Percentiles rank a stretch among this genome's conserved stretches.
Evolutionary conservation across 2,113 vertebrate genomes (phyloP).

Genomic region (Seriola aureovittata): DNA sequence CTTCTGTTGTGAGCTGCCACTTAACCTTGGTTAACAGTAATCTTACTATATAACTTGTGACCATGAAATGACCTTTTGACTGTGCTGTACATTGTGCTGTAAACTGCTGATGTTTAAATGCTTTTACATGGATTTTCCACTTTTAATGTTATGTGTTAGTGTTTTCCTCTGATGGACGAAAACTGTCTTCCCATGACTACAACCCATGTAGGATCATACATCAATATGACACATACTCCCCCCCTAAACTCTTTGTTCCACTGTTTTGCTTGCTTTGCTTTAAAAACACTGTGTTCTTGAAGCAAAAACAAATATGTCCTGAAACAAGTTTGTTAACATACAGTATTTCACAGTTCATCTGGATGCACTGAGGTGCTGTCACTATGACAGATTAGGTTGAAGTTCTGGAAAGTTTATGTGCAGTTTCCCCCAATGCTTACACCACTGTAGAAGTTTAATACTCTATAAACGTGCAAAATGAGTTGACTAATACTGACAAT

Average conservation of each 20-base stretch:
- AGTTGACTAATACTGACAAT: background rate
- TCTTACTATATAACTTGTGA: background rate
- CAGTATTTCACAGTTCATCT: slow-evolving; percentile 16
- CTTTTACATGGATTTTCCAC: background rate
- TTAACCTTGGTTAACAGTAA: background rate
- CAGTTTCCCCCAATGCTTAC: background rate
- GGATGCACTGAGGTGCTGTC: slow-evolving; percentile 6
- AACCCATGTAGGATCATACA: background rate
- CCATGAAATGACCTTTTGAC: slow-evolving; percentile 9
- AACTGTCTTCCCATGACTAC: slow-evolving; percentile 5
- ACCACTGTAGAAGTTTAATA: background rate
- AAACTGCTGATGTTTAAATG: slow-evolving; percentile 19
- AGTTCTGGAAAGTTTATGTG: background rate
- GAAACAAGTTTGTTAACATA: slow-evolving; percentile 25
- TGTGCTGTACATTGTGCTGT: background rate
- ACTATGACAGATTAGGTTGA: background rate
- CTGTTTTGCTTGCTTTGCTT: slow-evolving; percentile 2
- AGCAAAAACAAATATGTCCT: slow-evolving; percentile 13
- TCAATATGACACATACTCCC: slow-evolving; percentile 16
- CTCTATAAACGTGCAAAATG: background rate
- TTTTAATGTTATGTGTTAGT: background rate
- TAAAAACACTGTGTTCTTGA: slow-evolving; percentile 25
- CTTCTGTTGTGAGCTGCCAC: background rate
- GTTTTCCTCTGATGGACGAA: background rate
- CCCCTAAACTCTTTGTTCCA: slow-evolving; percentile 5